These are phyloP conservation scores for Drosophila simulans DNA, from an alignment of 1,140 invertebrate species.

Conservation along the genomic window DNA sequence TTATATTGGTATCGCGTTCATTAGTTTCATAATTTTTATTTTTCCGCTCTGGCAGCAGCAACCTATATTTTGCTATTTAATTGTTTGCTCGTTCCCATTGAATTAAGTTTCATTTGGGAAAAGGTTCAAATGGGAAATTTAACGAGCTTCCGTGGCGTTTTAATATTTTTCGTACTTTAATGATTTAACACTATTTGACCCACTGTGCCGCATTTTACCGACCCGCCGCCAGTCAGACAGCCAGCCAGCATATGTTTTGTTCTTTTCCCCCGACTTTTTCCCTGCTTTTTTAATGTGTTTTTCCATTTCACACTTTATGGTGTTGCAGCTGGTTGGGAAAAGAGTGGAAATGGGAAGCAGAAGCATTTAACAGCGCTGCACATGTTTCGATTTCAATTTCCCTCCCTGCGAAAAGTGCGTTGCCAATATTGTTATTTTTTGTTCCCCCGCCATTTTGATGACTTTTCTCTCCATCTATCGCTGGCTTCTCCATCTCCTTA, in stretches of 20 bases:
- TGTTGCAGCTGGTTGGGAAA: constrained; percentile 33
- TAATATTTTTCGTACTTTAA: constrained; percentile 5
- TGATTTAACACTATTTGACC: constrained; percentile 24
- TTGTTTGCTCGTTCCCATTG: constrained; percentile 35
- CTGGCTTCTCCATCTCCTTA: constrained; percentile 7
- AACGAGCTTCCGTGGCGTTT: not conserved
- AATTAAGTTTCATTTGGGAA: constrained; percentile 13
- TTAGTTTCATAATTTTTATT: not conserved
- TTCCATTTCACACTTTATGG: constrained; percentile 52
- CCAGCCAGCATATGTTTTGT: constrained; percentile 29
- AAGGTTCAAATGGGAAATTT: not conserved
- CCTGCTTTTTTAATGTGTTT: constrained; percentile 40
- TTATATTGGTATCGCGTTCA: not conserved
- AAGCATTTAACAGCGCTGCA: constrained; percentile 32
- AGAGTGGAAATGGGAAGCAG: constrained; percentile 11
- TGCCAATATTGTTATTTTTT: constrained; percentile 59
- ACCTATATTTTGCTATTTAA: not conserved
- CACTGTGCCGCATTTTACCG: constrained; percentile 33
- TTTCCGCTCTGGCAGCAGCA: not conserved
- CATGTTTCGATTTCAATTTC: constrained; percentile 45
- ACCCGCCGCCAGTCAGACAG: not conserved
- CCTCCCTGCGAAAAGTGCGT: constrained; percentile 42
- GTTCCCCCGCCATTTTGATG: constrained; percentile 25
- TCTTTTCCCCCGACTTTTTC: constrained; percentile 18
- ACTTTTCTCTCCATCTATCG: not conserved